Evolutionary conservation across 1,140 invertebrate genomes (phyloP).

Genomic region (Papilio glaucus): DNA sequence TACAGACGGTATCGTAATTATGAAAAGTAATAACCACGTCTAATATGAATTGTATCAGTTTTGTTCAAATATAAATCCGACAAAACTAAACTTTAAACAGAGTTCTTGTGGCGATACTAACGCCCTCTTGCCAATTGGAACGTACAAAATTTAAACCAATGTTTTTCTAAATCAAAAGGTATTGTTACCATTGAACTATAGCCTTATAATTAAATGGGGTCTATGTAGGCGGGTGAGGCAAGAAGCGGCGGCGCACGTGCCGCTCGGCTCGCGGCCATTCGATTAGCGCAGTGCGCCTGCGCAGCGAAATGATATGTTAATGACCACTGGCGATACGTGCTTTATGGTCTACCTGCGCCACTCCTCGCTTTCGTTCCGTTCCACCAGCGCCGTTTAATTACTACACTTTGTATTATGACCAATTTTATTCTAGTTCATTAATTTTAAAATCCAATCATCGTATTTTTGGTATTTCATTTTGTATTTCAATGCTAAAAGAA

Average conservation of each 20-base stretch:
- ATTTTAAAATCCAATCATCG: constrained; percentile 17
- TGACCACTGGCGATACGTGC: constrained; percentile 64
- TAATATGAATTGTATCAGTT: no score
- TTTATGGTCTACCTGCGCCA: constrained; percentile 63
- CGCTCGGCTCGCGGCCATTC: constrained; percentile 56
- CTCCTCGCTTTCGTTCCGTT: constrained; percentile 32
- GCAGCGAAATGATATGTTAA: constrained; percentile 71
- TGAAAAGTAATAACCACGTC: no score
- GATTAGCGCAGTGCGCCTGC: constrained; percentile 53
- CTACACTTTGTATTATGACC: constrained; percentile 35
- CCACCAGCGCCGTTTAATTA: constrained; percentile 36
- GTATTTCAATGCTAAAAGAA: neutral
- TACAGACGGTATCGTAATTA: no score
- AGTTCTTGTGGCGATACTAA: neutral
- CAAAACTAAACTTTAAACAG: neutral
- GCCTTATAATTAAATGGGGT: constrained; percentile 38
- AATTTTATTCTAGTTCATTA: constrained; percentile 32
- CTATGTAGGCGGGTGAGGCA: constrained; percentile 34
- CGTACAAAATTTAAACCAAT: constrained; percentile 12
- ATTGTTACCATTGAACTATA: constrained; percentile 34
- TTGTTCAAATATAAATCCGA: neutral
- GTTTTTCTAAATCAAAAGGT: constrained; percentile 28
- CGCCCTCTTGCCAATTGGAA: neutral
- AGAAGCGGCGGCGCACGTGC: constrained; percentile 18
- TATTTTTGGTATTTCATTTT: neutral